phyloP scores from a whole-genome alignment of 2,797 vertebrate genomes.

The Rhodeus uyekii region DNA sequence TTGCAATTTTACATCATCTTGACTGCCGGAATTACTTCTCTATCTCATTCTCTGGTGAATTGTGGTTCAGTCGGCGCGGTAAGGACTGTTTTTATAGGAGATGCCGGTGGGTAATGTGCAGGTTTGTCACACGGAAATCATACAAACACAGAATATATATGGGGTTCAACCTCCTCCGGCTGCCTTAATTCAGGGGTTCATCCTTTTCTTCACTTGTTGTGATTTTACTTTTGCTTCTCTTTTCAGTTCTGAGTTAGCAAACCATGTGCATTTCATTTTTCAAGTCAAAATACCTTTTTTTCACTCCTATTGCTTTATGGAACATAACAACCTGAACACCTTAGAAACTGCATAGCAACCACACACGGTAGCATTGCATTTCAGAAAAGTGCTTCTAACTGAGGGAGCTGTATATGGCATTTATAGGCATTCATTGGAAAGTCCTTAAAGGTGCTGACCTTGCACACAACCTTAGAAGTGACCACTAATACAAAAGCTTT shows the following conservation, averaged over 20 bases:
- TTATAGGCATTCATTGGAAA: too few relatives aligned
- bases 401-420: too few relatives aligned
- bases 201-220: not conserved
- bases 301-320: not conserved
- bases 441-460: too few relatives aligned
- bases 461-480: too few relatives aligned
- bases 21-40: slow-evolving; percentile 24
- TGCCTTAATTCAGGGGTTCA: slow-evolving; percentile 11
- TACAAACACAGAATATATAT: slow-evolving; percentile 9
- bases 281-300: not conserved
- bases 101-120: slow-evolving; percentile 25
- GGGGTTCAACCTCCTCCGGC: not conserved
- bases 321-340: not conserved
- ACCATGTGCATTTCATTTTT: not conserved
- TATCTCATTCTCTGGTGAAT: slow-evolving; percentile 4
- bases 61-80: slow-evolving; percentile 3
- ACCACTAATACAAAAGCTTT: too few relatives aligned
- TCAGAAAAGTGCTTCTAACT: too few relatives aligned
- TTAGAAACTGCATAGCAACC: not conserved
- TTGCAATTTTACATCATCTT: slow-evolving; percentile 16
- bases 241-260: not conserved
- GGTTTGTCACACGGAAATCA: slow-evolving; percentile 24
- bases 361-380: not conserved
- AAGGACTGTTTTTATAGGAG: slow-evolving; percentile 29
- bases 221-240: not conserved